Conservation (phyloP, 2,797 vertebrate species). For the Odontamblyopus lacepedii region DNA sequence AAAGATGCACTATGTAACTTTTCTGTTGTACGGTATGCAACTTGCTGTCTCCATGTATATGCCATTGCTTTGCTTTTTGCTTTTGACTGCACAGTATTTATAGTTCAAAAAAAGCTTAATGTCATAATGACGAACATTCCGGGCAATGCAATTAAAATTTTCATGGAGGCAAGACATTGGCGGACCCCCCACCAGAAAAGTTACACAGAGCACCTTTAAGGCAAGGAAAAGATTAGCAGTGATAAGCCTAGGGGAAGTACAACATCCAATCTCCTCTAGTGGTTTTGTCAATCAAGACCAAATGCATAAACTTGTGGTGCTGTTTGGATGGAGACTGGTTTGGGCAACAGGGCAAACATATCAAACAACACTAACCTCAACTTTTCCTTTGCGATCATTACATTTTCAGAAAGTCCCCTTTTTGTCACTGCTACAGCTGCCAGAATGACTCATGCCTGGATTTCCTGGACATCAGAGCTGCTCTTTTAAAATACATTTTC, state of each 20-base stretch:
- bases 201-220: background rate
- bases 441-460: conserved; percentile 56
- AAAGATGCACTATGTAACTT: no score
- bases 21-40: no score
- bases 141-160: no score
- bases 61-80: no score
- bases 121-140: background rate
- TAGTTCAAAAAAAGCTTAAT: background rate
- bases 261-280: conserved; percentile 38
- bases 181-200: no score
- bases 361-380: conserved; percentile 49
- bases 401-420: conserved; percentile 52
- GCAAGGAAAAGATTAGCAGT: conserved; percentile 23
- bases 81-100: no score
- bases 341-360: conserved; percentile 40
- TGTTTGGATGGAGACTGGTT: conserved; percentile 53
- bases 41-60: no score
- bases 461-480: conserved; percentile 51
- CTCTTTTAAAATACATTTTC: conserved; percentile 56
- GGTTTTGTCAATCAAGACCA: conserved; percentile 52
- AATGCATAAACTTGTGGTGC: conserved; percentile 40
- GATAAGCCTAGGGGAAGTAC: conserved; percentile 20
- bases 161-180: no score
- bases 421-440: conserved; percentile 41
- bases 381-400: conserved; percentile 43